phyloP scores from a whole-genome alignment of 2,888 invertebrate species.

The Volucella inanis region DNA sequence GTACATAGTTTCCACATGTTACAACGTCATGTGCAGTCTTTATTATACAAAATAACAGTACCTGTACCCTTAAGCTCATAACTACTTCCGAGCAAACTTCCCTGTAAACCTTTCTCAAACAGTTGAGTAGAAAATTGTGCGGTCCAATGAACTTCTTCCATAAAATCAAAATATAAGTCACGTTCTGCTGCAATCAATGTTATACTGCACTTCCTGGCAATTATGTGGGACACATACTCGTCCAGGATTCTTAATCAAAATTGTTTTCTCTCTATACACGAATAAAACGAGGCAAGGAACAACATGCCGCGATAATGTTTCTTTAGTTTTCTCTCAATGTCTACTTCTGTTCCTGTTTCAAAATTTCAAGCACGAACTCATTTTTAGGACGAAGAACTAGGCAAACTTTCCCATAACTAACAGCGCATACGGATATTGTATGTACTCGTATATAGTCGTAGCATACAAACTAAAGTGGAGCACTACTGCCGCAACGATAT shows the following conservation, averaged over 20 bases:
- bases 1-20: too few relatives aligned
- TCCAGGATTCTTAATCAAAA: slow-evolving; percentile 42
- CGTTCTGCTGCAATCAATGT: slow-evolving; percentile 63
- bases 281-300: not conserved
- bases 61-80: not conserved
- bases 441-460: too few relatives aligned
- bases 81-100: not conserved
- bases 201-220: slow-evolving; percentile 52
- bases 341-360: slow-evolving; percentile 30
- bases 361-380: slow-evolving; percentile 64
- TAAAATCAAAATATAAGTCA: slow-evolving; percentile 54
- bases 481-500: slow-evolving; percentile 17
- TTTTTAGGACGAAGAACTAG: slow-evolving; percentile 17
- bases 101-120: not conserved
- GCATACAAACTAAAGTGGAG: not conserved
- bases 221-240: slow-evolving; percentile 28
- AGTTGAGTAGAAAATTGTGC: not conserved
- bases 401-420: slow-evolving; percentile 16
- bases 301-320: slow-evolving; percentile 58
- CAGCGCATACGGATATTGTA: not conserved
- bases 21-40: too few relatives aligned
- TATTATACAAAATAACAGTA: not conserved
- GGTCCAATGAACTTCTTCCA: slow-evolving; percentile 22
- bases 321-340: not conserved
- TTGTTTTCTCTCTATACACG: slow-evolving; percentile 18